Evolutionary conservation across 2,113 vertebrate genomes (phyloP), one percentile per base, ranked within the genome.

Genomic region (Seriola rivoliana): DNA sequence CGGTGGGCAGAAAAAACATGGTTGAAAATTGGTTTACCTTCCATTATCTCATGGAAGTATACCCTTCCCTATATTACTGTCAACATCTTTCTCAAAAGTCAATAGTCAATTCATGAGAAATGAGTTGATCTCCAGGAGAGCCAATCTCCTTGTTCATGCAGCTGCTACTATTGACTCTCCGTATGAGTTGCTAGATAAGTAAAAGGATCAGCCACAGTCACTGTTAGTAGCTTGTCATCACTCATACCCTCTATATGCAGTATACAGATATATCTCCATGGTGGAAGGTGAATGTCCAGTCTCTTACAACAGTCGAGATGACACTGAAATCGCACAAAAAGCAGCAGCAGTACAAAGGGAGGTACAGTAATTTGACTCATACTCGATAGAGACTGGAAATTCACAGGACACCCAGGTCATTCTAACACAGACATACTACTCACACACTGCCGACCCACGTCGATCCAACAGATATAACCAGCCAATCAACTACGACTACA

Each of bases 211-310:
- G 79, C 86, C 75, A 68, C 79, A 44, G 59, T 82, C 65, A 62
- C 64, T 80, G 90, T 91, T 93, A 93, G 85, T 91, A 83, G 69
- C 73, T 80, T 42, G 40, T 81, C 80, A 83, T 82, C 71, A 88
- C 74, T 84, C 92, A 88, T 78, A 90, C 84, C 77, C 84, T 86
- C 48, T 65, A 50, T n/a, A 71, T 80, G 21, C 82, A 87, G 25
- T 3, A 52, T 42, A 42, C 40, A 42, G 40, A 42, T 74, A 80
- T 66, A 71, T 81, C 71, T 76, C 81, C 76, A 82, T 67, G 80
- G 76, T 74, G 82, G 82, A 84, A 78, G 85, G 85, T 93, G 93
- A 94, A 95, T 92, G 85, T 95, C 95, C 94, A 95, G 93, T 93
- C 92, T 91, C 29, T 81, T 82, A 38, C n/a, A 64, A 17, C 4